Evolutionary conservation across 30 jellyfish, hydroid and myxozoan genomes (phyloP), one percentile per base, ranked within the genome.

Genomic region (Nemopilema nomurai): DNA sequence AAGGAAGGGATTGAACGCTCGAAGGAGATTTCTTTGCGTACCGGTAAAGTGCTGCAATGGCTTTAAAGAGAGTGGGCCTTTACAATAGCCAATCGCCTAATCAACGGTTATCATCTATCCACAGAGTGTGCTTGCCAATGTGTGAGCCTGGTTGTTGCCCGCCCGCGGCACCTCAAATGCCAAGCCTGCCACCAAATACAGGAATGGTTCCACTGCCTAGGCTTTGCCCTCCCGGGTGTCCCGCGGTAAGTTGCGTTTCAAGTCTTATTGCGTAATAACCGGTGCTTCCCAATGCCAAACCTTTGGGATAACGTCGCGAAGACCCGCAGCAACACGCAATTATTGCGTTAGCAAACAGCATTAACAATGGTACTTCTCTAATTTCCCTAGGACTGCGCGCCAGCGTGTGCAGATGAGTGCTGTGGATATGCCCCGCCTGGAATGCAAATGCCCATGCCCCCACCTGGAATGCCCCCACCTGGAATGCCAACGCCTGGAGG

Each of bases 191-290:
- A 65, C 86, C 67, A 30, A 81, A 78, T 71, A 90, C 90, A 22
- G 98, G 95, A 71, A 62, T 82, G 84, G 49, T 57, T 17, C 95
- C 95, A 49, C 64, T 86, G 66, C 89, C 95, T 33, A 76, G 95
- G 32, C 51, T 69, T 51, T 92, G 98, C 83, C 98, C 98, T n/a
- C 96, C 97, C 9, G 95, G 97, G 16, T 92, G 98, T 81, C 97
- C 98, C 21, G 29, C 87, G 78, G 98, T 87, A 82, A 87, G 96
- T 62, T 51, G 21, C 23, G 19, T 70, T 24, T 67, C 33, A 16
- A 67, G 33, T 22, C 16, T 23, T 13, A 33, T 41, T 41, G 57
- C 9, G 13, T 41, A 3, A n/a, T n/a, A n/a, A n/a, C 6, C 6
- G 57, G 57, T 41, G 6, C 57, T 3, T 6, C 6, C 13, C 57